Base-by-base conservation (phyloP, 2,888 invertebrate species). In the Hydrotaea diabolus region DNA sequence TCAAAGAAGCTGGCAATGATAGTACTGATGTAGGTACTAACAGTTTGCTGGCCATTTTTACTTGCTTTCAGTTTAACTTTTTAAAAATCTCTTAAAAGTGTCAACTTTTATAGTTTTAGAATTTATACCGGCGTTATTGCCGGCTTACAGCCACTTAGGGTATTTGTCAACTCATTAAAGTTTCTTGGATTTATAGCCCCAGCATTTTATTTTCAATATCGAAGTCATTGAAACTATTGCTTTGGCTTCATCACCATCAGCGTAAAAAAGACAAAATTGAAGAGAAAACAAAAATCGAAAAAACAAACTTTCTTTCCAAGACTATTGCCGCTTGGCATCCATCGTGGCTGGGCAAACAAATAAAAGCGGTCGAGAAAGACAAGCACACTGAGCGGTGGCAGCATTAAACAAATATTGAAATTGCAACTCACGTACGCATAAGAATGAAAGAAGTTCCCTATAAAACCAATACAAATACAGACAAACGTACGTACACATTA, bases 341-440 rank as follows among this genome's bases (percentile, higher is more conserved):
- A 31, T 31, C 31, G 31, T 31, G 9, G 9, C 39, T 11, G 39
- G 23, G 46, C 31, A 43, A 19, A 13, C 3, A 19, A 72, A 62
- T 17, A 49, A 17, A 55, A 64, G 19, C 11, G 31, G 31, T 4
- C n/a, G 7, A 31, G 31, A 31, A 39, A 13, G 59, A 26, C 39
- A 73, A 17, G 31, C 17, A 62, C 75, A 46, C 49, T 15, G n/a
- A 4, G n/a, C n/a, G n/a, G 59, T 59, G 23, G 13, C 23, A 26
- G 26, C 59, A 59, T 13, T 3, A 26, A 59, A 15, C 59, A 9
- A 21, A 49, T 49, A 36, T 76, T 64, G 17, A 80, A 74, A 23
- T 82, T 79, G 64, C 75, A 46, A 77, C 46, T 80, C 80, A 80
- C 80, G 83, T 83, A 80, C 74, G n/a, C 53, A 59, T 59, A 80